Evolutionary conservation across 53 echinoderm and acorn worm genomes (phyloP).

Genomic region (Mesocentrotus franciscanus): DNA sequence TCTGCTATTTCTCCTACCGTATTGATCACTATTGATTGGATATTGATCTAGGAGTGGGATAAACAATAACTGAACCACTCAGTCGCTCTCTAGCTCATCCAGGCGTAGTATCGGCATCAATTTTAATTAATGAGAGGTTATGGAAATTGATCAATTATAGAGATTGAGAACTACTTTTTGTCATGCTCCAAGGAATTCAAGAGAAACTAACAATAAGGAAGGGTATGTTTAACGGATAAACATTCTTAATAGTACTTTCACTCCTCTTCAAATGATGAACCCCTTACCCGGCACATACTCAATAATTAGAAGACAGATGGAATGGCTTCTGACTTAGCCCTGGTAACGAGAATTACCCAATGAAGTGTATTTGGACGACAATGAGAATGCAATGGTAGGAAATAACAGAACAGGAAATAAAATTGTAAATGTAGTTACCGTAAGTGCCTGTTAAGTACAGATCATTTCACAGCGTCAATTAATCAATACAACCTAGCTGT

Average conservation of each 20-base stretch:
- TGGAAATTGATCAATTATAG: slow-evolving; percentile 34
- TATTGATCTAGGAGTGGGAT: slow-evolving; percentile 23
- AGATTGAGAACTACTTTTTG: not conserved
- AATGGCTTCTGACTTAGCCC: not conserved
- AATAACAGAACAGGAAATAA: not conserved
- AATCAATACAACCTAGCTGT: slow-evolving; percentile 30
- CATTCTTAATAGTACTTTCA: not conserved
- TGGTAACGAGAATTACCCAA: not conserved
- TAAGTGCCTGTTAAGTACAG: slow-evolving; percentile 34
- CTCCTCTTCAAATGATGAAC: not conserved
- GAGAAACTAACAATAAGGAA: not conserved
- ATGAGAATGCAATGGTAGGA: not conserved
- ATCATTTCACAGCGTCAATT: slow-evolving; percentile 37
- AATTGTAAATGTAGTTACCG: not conserved
- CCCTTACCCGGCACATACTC: not conserved
- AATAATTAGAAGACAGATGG: not conserved
- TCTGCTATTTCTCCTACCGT: not conserved
- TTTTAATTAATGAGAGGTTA: slow-evolving; percentile 28
- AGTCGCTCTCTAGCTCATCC: not conserved
- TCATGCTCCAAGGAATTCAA: not conserved
- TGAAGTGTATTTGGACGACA: not conserved
- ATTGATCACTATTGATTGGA: slow-evolving; percentile 43
- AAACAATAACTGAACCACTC: not conserved
- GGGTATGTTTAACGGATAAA: not conserved
- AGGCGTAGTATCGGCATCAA: slow-evolving; percentile 17